Conservation (phyloP, 2,888 invertebrate genomes). For the Cosmia trapezina region DNA sequence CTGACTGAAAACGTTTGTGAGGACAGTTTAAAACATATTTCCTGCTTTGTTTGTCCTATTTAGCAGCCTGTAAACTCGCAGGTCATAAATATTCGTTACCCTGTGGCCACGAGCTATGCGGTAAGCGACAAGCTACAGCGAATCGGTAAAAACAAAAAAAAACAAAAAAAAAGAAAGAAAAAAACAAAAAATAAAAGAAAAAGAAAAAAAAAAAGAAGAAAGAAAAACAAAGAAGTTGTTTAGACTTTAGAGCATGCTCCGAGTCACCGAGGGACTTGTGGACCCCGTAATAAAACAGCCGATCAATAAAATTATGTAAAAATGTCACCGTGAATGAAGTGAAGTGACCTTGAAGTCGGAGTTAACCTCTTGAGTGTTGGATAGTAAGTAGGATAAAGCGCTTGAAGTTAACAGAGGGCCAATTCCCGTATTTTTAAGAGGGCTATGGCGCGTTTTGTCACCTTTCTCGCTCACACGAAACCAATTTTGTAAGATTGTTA, state of each 20-base stretch:
- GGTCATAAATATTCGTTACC: slow-evolving; percentile 45
- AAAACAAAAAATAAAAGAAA: too few relatives aligned
- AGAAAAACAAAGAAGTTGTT: too few relatives aligned
- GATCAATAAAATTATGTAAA: background rate
- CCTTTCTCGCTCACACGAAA: too few relatives aligned
- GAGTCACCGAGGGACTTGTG: background rate
- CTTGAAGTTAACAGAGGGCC: too few relatives aligned
- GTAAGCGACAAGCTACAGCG: background rate
- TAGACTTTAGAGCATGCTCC: background rate
- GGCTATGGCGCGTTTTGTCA: too few relatives aligned
- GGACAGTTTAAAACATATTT: slow-evolving; percentile 44
- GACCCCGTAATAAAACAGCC: background rate
- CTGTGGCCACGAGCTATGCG: background rate
- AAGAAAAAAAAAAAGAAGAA: too few relatives aligned
- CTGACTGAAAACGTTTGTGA: slow-evolving; percentile 31
- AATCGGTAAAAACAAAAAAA: background rate
- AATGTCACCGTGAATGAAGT: background rate
- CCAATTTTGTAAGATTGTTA: too few relatives aligned
- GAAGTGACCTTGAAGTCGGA: background rate
- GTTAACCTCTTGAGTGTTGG: too few relatives aligned
- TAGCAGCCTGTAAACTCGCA: slow-evolving; percentile 30
- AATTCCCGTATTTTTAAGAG: too few relatives aligned
- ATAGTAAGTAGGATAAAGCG: too few relatives aligned
- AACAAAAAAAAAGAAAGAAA: too few relatives aligned
- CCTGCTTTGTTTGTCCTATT: slow-evolving; percentile 40